These are phyloP conservation scores for Sebastiscus albofasciatus DNA, from an alignment of 2,797 vertebrate species.

Conservation along the genomic window DNA sequence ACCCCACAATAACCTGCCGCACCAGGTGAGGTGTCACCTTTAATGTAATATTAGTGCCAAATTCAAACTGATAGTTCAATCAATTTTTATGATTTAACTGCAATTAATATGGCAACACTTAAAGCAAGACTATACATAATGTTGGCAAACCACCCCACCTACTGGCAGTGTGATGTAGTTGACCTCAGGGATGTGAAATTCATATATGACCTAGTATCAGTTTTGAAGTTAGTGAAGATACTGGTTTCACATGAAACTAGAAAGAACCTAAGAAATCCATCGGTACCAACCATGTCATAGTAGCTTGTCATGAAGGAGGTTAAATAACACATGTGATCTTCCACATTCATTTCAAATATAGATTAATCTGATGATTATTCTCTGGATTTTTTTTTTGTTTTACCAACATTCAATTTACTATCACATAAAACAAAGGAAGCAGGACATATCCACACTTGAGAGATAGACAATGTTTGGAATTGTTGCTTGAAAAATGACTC, in stretches of 20 bases:
- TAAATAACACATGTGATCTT: neutral
- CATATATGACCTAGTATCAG: neutral
- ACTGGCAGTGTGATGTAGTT: conserved; percentile 9
- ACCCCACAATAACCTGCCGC: neutral
- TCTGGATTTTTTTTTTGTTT: no score
- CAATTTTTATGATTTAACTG: neutral
- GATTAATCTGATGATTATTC: no score
- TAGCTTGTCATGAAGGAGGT: no score
- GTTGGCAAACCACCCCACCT: conserved; percentile 59
- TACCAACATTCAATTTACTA: neutral
- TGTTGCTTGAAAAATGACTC: no score
- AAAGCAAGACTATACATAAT: neutral
- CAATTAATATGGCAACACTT: neutral
- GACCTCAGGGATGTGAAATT: neutral
- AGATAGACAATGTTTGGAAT: no score
- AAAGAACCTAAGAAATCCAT: no score
- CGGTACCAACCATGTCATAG: no score
- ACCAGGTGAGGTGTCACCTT: neutral
- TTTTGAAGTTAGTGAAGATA: no score
- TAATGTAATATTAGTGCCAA: neutral
- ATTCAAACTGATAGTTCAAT: neutral
- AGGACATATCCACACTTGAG: neutral
- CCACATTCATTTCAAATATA: neutral
- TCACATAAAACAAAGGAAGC: neutral
- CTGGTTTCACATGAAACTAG: no score